A percentile compares a stretch with the other conserved stretches of the same genome.
These are phyloP conservation scores for Orthosia gracilis DNA, from an alignment of 2,888 invertebrate species.

Conservation along the genomic window DNA sequence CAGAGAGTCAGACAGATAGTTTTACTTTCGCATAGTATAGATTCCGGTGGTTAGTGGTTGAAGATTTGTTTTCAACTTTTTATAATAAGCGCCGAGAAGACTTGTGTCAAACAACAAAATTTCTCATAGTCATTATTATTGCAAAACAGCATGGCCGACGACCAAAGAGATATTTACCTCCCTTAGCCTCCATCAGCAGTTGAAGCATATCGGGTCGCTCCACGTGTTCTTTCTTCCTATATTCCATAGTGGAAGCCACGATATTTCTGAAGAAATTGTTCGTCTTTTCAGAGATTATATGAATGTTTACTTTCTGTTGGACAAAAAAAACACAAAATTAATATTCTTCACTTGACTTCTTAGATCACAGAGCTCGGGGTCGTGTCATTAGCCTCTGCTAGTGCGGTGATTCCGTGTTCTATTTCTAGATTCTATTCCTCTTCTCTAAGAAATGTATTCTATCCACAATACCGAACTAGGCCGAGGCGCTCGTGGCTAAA, in stretches of 20 bases:
- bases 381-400: too few species aligned
- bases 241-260: conserved; percentile 80
- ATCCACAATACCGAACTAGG: not conserved
- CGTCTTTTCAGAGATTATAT: conserved; percentile 69
- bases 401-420: too few species aligned
- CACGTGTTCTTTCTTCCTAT: conserved; percentile 85
- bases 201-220: conserved; percentile 91
- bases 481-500: too few species aligned
- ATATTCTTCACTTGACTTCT: too few species aligned
- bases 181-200: conserved; percentile 86
- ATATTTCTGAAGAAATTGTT: conserved; percentile 75
- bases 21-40: too few species aligned
- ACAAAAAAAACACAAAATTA: conserved; percentile 2
- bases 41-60: not conserved
- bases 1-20: too few species aligned
- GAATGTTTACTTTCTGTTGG: conserved; percentile 73
- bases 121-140: not conserved
- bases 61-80: not conserved
- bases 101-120: not conserved
- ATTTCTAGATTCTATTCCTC: not conserved
- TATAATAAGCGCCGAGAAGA: not conserved
- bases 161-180: conserved; percentile 70
- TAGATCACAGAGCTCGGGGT: too few species aligned
- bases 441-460: not conserved
- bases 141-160: too few species aligned